Base-by-base conservation (phyloP, 2,113 vertebrate species). In the Leptocoma aspasia region DNA sequence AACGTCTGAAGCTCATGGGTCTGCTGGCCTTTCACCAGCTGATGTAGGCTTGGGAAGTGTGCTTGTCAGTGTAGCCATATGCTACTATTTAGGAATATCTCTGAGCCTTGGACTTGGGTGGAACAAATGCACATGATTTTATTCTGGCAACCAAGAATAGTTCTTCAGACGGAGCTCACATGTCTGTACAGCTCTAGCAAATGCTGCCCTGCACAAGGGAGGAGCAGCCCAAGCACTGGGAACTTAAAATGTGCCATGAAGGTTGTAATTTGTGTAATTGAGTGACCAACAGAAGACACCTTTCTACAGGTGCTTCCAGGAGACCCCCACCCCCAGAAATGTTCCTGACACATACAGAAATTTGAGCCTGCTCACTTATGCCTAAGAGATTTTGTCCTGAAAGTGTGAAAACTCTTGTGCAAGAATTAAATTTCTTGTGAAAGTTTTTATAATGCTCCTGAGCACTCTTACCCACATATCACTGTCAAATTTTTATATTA, bases 151-250 rank as follows among this genome's bases (percentile, higher is more conserved):
- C 88, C 91, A 69, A 82, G 95, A 97, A 92, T 80, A 96, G 72
- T 83, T 94, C 78, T 82, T 97, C 95, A 96, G 90, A 94, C 96
- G 94, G 90, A 95, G 71, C 75, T 97, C 90, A 61, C 68, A 7
- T 79, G 70, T 71, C 83, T 78, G n/a, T 52, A 37, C 27, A 72
- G 63, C 84, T 91, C 89, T 77, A 90, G 90, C 42, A 64, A 82
- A 47, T 70, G 28, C 63, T 88, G 26, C 68, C n/a, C 56, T 60
- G 76, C 52, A 35, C 61, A 91, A 93, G 77, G 75, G 64, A 94
- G 37, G 35, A 95, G 89, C 75, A 93, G 80, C 44, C 56, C 52
- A 37, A 10, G 68, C 61, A 64, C 13, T 54, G 61, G 47, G 44
- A 78, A 14, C 50, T 30, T 44, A 63, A 82, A 86, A 65, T 31